Conservation (phyloP, 2,797 vertebrate species). For the Takifugu ocellatus region DNA sequence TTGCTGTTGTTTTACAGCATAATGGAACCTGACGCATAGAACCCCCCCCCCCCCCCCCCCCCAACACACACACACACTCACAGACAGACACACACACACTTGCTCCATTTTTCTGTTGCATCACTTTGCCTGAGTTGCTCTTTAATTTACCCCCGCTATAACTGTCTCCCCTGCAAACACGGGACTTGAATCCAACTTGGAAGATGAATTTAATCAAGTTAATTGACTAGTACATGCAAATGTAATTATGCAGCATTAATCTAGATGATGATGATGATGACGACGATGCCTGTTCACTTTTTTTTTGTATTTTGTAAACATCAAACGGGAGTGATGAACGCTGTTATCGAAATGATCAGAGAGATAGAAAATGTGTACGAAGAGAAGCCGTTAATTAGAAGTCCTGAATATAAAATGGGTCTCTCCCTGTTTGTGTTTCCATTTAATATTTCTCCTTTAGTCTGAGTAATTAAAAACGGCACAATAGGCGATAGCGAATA, state of each 20-base stretch:
- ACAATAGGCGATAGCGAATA: slow-evolving; percentile 39
- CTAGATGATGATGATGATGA: slow-evolving; percentile 32
- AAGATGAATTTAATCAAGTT: slow-evolving; percentile 71
- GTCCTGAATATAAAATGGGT: slow-evolving; percentile 55
- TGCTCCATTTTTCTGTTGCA: slow-evolving; percentile 14
- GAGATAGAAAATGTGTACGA: slow-evolving; percentile 57
- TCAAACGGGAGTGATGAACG: slow-evolving; percentile 67
- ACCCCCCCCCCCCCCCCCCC: background rate
- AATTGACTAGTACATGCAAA: slow-evolving; percentile 74
- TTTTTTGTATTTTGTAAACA: slow-evolving; percentile 63
- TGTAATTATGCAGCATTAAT: slow-evolving; percentile 63
- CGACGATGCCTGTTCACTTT: background rate
- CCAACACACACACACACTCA: background rate
- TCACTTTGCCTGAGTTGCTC: slow-evolving; percentile 37
- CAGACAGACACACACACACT: background rate
- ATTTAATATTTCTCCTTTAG: slow-evolving; percentile 39
- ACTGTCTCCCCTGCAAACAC: slow-evolving; percentile 29
- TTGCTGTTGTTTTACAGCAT: slow-evolving; percentile 43
- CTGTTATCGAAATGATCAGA: slow-evolving; percentile 63
- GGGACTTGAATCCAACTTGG: slow-evolving; percentile 52
- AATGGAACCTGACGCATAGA: slow-evolving; percentile 45
- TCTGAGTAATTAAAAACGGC: slow-evolving; percentile 49
- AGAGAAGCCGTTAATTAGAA: slow-evolving; percentile 62
- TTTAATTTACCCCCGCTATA: slow-evolving; percentile 54
- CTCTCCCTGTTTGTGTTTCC: slow-evolving; percentile 42